Evolutionary conservation across 2,888 invertebrate species (phyloP).

Genomic region (Zaprionus lineosus): DNA sequence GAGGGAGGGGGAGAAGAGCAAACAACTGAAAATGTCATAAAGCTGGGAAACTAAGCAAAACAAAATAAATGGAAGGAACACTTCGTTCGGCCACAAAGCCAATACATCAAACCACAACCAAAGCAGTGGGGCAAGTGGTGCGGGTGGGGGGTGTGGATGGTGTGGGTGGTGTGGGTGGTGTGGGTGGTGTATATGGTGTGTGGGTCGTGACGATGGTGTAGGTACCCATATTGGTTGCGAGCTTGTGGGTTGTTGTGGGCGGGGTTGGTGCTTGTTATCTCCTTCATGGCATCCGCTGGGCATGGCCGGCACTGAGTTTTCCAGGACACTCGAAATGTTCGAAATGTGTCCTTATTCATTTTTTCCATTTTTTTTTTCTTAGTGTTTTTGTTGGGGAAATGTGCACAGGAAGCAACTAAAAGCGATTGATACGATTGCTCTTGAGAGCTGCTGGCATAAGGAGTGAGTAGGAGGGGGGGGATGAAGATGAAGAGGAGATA

Average conservation of each 20-base stretch:
- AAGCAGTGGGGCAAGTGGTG: neutral
- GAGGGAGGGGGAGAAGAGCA: neutral
- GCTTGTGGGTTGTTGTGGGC: no score
- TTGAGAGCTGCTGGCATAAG: neutral
- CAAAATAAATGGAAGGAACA: conserved; percentile 21
- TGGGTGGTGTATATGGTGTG: no score
- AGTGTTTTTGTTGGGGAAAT: conserved; percentile 12
- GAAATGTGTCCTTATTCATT: no score
- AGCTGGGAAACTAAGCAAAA: neutral
- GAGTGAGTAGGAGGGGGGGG: neutral
- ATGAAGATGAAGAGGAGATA: neutral
- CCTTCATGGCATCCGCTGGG: no score
- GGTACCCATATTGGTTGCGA: no score
- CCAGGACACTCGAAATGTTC: no score
- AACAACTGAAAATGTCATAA: no score
- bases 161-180: neutral
- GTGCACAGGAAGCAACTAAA: conserved; percentile 2
- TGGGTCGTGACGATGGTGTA: neutral
- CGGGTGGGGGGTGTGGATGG: neutral
- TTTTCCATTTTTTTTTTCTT: no score
- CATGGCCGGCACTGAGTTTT: no score
- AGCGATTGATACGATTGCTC: conserved; percentile 3
- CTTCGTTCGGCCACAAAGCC: conserved; percentile 3
- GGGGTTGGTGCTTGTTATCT: no score
- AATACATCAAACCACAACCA: conserved; percentile 29